Conservation (phyloP, 2,113 vertebrate species). For the Morone chrysops region DNA sequence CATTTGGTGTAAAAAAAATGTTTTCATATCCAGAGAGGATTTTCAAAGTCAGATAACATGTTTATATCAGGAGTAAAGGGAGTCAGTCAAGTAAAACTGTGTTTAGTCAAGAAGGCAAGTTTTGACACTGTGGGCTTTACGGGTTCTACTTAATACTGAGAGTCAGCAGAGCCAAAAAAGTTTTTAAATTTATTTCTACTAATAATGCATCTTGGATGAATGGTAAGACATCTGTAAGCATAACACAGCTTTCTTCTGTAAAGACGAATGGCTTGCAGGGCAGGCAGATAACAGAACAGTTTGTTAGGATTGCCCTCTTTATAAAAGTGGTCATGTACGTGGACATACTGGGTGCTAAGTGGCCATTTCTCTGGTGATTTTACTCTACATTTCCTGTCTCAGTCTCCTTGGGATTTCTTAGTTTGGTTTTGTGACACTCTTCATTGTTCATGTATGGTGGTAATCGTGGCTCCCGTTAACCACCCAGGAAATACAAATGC, state of each 20-base stretch:
- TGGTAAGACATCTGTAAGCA: too few species aligned
- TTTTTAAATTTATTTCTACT: not conserved
- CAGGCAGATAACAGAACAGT: not conserved
- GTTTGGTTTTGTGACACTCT: not conserved
- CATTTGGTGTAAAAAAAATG: too few species aligned
- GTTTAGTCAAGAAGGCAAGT: not conserved
- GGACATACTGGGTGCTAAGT: not conserved
- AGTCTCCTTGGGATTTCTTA: not conserved
- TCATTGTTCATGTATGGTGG: not conserved
- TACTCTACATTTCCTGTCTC: not conserved
- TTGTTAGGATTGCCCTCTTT: not conserved
- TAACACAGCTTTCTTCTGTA: not conserved
- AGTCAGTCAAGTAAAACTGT: not conserved
- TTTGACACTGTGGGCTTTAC: not conserved
- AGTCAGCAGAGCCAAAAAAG: not conserved
- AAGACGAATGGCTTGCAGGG: not conserved
- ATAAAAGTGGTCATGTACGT: not conserved
- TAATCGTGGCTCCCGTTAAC: not conserved
- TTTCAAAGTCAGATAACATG: not conserved
- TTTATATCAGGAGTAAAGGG: not conserved
- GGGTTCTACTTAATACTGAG: too few species aligned
- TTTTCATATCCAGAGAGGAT: too few species aligned
- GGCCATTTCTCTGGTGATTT: not conserved
- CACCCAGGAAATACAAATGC: not conserved
- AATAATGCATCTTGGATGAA: not conserved